Evolutionary conservation across 2,888 invertebrate genomes (phyloP), one percentile per base, ranked within the genome.

Genomic region (Teinopalpus imperialis): DNA sequence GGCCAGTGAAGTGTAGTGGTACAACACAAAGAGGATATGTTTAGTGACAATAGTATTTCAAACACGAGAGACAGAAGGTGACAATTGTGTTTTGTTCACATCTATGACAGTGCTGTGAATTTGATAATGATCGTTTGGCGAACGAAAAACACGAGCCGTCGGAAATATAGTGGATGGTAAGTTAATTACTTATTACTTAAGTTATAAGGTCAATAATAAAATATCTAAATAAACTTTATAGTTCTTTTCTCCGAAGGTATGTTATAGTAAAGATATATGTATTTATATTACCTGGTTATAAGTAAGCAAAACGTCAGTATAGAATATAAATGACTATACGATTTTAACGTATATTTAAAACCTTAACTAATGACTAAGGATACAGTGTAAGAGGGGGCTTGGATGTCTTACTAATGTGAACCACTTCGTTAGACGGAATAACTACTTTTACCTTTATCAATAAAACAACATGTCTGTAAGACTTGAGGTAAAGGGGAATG

Each of bases 151-250:
- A 82, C 82, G 61, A 78, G 81, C 61, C 85, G 87, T 60, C 86
- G 87, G 81, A 86, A 81, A 83, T 61, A 68, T 60, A 68, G 71
- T 54, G 68, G 69, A 70, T 85, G 86, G 87, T 87, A 57, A 77
- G 79, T 56, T 3, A 4, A 0, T 5, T 8, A 14, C n/a, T 24
- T 24, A 8, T 26, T 26, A n/a, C n/a, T n/a, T n/a, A n/a, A n/a
- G n/a, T n/a, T n/a, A n/a, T n/a, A n/a, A n/a, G n/a, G n/a, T n/a
- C n/a, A n/a, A n/a, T n/a, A n/a, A n/a, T n/a, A n/a, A n/a, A n/a
- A n/a, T n/a, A n/a, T n/a, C n/a, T n/a, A n/a, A n/a, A n/a, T n/a
- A n/a, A n/a, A n/a, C n/a, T n/a, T n/a, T n/a, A n/a, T n/a, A n/a
- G n/a, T n/a, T n/a, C n/a, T n/a, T n/a, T n/a, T n/a, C n/a, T n/a